Percentiles rank a stretch among this genome's conserved stretches.
Conservation (phyloP, 2,113 vertebrate species). For the Xenopus borealis region DNA sequence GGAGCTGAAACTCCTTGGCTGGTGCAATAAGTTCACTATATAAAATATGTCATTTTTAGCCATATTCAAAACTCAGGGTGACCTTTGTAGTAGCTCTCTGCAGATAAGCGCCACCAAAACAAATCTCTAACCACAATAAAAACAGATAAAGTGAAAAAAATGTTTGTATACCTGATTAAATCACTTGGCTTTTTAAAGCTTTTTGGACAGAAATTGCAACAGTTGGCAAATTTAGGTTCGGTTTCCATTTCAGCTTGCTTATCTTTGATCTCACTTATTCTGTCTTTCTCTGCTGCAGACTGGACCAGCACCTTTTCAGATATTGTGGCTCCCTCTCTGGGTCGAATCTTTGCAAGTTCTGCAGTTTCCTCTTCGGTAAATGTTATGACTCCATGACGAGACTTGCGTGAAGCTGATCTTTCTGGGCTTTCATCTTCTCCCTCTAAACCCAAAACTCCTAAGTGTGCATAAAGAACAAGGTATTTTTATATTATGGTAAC, state of each 20-base stretch:
- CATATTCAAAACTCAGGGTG: no score
- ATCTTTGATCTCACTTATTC: constrained; percentile 95
- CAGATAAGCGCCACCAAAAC: no score
- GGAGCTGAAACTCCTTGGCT: no score
- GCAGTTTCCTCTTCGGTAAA: constrained; percentile 95
- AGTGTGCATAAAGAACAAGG: neutral
- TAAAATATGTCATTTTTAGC: no score
- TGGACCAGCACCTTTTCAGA: constrained; percentile 95
- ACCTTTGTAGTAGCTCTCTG: no score
- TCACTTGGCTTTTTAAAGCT: constrained; percentile 99
- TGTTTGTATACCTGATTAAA: constrained; percentile 81
- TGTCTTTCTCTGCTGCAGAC: constrained; percentile 91
- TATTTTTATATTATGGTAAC: neutral
- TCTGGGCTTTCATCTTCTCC: constrained; percentile 71
- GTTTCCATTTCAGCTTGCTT: constrained; percentile 85
- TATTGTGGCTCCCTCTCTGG: constrained; percentile 83
- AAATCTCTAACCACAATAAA: neutral
- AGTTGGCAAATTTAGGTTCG: constrained; percentile 91
- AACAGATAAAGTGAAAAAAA: neutral
- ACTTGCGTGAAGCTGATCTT: constrained; percentile 68
- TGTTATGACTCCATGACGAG: constrained; percentile 85
- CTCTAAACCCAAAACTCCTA: constrained; percentile 68
- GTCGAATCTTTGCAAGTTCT: constrained; percentile 85
- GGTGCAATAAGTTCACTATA: no score
- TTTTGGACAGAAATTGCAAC: constrained; percentile 90